Evolutionary conservation across 2,113 vertebrate species (phyloP), one percentile per base, ranked within the genome.

Genomic region (Tympanuchus pallidicinctus): DNA sequence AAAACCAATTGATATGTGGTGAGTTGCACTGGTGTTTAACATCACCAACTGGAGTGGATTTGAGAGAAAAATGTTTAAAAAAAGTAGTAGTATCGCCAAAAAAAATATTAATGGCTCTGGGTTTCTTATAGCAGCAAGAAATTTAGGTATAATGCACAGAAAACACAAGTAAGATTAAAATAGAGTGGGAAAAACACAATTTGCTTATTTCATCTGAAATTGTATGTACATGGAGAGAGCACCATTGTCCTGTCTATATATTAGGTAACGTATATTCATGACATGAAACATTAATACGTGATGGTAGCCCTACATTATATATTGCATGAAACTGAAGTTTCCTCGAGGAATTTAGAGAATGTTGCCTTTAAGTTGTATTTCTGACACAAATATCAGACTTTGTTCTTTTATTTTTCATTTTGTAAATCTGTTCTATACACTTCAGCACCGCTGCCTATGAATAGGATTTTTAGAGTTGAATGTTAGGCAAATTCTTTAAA

Each of bases 1-100:
- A 98, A 82, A 97, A 97, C 27, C 98, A 99, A 85, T 97, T 99
- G 75, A 97, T 89, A 72, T 99, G 99, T 90, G 99, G 99, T 99
- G 91, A 97, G 98, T 91, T 89, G 6, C 45, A 59, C 19, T 76
- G 38, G 64, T 10, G 57, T 89, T 92, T 45, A 48, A 42, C 27
- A 16, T 82, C 77, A 59, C 59, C 84, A 52, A 81, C 17, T 43
- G 69, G 84, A 82, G 32, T 52, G 27, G 20, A 86, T 63, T 76
- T 27, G 57, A 78, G 52, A 38, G 10, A 74, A 76, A 63, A 88
- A 28, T 45, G 11, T 59, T n/a, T 7, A 10, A 47, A 54, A 36
- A 21, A 0, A 14, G 73, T 17, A 45, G 10, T 32, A n/a, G 28
- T 50, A 0, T 48, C 61, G 2, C 10, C 52, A 42, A 13, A 54